Conservation (phyloP, 2,113 vertebrate species). For the Otus sunia region DNA sequence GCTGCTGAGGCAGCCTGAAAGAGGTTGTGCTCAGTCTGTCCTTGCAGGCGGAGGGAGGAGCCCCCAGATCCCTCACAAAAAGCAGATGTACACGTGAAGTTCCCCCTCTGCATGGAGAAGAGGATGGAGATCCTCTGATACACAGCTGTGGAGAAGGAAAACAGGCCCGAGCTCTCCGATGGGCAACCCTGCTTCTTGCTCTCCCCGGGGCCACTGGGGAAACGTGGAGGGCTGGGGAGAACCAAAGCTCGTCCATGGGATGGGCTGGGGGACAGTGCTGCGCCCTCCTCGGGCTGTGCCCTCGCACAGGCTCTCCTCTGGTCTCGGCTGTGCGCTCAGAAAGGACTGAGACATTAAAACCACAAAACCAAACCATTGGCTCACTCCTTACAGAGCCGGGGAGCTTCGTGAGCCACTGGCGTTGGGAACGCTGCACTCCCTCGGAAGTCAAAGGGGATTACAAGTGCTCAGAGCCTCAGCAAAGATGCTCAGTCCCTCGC, state of each 20-base stretch:
- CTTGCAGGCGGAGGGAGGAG: not conserved
- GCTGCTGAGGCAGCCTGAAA: not conserved
- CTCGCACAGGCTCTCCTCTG: not conserved
- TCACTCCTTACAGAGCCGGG: not conserved
- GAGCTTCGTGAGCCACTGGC: not conserved
- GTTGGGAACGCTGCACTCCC: not conserved
- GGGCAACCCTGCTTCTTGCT: not conserved
- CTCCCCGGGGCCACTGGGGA: not conserved
- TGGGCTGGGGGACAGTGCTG: not conserved
- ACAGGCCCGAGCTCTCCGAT: not conserved
- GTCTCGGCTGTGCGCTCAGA: not conserved
- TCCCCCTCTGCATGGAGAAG: not conserved
- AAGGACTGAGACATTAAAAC: not conserved
- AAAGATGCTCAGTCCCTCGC: not conserved
- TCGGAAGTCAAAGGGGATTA: not conserved
- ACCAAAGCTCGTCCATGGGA: fast-evolving
- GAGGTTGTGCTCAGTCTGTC: not conserved
- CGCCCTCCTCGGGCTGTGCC: fast-evolving
- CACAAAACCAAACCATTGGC: not conserved
- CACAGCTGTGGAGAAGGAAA: not conserved
- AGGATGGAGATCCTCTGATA: not conserved
- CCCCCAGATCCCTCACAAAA: not conserved
- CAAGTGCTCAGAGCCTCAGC: not conserved
- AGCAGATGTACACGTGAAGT: not conserved
- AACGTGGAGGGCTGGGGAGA: not conserved